Conservation (phyloP, 1,140 invertebrate genomes). For the Scaptomyza graminum region DNA sequence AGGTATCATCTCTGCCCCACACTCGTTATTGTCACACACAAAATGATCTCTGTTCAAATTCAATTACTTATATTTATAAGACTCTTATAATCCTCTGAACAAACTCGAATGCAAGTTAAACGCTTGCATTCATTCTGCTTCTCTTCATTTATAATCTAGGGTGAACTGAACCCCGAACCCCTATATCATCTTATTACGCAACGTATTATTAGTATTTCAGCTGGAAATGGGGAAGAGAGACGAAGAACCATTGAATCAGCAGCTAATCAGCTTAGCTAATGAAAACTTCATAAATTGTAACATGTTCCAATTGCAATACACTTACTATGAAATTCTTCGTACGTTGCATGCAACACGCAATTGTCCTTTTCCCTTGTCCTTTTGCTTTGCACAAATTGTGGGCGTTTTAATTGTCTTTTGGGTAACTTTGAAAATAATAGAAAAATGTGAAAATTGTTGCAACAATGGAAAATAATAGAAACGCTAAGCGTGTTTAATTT, state of each 20-base stretch:
- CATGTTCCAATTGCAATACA: slow-evolving; percentile 5
- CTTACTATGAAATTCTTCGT: background rate
- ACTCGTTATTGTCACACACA: slow-evolving; percentile 33
- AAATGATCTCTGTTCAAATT: slow-evolving; percentile 2
- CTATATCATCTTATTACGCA: background rate
- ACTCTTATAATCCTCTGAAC: background rate
- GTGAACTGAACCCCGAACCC: slow-evolving; percentile 10
- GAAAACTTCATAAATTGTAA: slow-evolving; percentile 37
- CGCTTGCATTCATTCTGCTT: background rate
- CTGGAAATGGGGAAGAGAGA: slow-evolving; percentile 33
- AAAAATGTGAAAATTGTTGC: slow-evolving; percentile 35
- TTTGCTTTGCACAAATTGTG: slow-evolving; percentile 20
- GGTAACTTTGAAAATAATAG: background rate
- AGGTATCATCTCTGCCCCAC: background rate
- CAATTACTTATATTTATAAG: slow-evolving; percentile 30
- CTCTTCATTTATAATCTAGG: background rate
- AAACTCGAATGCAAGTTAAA: background rate
- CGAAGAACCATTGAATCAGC: background rate
- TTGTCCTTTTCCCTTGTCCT: slow-evolving; percentile 27
- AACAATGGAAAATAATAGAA: background rate
- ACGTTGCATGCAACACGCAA: slow-evolving; percentile 57
- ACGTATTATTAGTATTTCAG: slow-evolving; percentile 51
- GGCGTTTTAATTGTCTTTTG: slow-evolving; percentile 41
- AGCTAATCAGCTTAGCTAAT: slow-evolving; percentile 71
- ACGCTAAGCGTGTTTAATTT: slow-evolving; percentile 42